These are phyloP conservation scores for Heliangelus exortis DNA, from an alignment of 2,797 vertebrate species.

Conservation along the genomic window DNA sequence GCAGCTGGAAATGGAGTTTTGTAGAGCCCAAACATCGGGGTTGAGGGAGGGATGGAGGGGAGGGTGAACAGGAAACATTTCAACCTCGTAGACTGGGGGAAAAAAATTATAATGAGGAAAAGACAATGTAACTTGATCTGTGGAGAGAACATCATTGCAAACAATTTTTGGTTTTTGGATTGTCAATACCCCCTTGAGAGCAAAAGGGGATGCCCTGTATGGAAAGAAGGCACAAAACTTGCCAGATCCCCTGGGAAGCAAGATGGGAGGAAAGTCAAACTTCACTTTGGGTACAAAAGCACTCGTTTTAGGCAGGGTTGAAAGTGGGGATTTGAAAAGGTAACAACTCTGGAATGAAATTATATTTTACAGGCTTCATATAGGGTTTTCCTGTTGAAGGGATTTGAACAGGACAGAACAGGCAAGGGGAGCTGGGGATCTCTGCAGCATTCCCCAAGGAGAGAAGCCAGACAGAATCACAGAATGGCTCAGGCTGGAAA, in stretches of 20 bases:
- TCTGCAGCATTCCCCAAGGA: not conserved
- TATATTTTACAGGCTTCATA: not conserved
- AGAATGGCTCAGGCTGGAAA: no score
- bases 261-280: not conserved
- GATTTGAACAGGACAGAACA: not conserved
- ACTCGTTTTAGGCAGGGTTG: not conserved
- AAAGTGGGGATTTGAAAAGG: not conserved
- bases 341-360: not conserved
- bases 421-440: not conserved
- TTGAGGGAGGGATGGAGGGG: not conserved
- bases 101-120: not conserved
- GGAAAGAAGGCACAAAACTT: not conserved
- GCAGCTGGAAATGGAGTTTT: not conserved
- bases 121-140: not conserved
- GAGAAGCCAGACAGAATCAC: not conserved
- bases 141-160: not conserved
- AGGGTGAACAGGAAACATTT: not conserved
- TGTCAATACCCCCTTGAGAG: not conserved
- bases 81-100: not conserved
- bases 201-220: not conserved
- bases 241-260: not conserved
- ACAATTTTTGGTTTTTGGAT: not conserved
- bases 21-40: not conserved
- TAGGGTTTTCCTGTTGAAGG: not conserved
- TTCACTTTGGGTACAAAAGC: not conserved